A percentile compares a stretch with the other conserved stretches of the same genome.
These are phyloP conservation scores for Oncorhynchus mykiss DNA, from an alignment of 2,113 vertebrate genomes.

Conservation along the genomic window DNA sequence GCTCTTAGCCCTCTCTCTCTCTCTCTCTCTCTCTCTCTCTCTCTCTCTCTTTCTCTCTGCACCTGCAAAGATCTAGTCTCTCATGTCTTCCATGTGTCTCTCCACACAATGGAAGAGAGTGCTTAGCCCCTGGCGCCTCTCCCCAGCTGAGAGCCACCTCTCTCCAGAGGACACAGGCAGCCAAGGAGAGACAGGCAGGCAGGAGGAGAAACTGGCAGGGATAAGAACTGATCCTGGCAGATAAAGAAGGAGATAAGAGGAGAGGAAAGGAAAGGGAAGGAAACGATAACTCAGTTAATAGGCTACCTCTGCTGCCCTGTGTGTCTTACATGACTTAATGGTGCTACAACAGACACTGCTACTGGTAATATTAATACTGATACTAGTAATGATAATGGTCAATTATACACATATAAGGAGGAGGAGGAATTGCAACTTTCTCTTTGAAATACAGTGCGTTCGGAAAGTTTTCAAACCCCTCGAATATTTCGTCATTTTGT, in stretches of 20 bases:
- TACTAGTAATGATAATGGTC: no score
- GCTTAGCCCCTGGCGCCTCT: slow-evolving; percentile 61
- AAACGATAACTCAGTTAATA: slow-evolving; percentile 51
- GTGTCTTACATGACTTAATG: no score
- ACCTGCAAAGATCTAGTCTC: slow-evolving; percentile 42
- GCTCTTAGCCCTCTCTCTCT: no score
- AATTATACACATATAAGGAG: no score
- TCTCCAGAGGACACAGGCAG: slow-evolving; percentile 42
- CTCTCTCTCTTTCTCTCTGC: slow-evolving; percentile 49
- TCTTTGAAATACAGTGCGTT: no score
- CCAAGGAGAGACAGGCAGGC: neutral
- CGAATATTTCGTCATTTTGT: no score
- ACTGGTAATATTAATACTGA: no score
- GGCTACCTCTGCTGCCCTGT: no score
- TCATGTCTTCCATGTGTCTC: slow-evolving; percentile 66
- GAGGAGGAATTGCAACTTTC: no score
- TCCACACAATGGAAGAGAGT: slow-evolving; percentile 66
- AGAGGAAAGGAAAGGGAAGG: neutral
- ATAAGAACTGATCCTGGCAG: slow-evolving; percentile 73
- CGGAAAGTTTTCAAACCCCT: no score
- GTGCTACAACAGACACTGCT: no score
- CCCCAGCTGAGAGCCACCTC: slow-evolving; percentile 75
- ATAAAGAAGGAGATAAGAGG: slow-evolving; percentile 63
- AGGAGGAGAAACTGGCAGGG: slow-evolving; percentile 63
- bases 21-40: slow-evolving; percentile 42